Percentiles rank a stretch among this genome's conserved stretches.
These are phyloP conservation scores for Taurulus bubalis DNA, from an alignment of 2,113 vertebrate species.

Conservation along the genomic window DNA sequence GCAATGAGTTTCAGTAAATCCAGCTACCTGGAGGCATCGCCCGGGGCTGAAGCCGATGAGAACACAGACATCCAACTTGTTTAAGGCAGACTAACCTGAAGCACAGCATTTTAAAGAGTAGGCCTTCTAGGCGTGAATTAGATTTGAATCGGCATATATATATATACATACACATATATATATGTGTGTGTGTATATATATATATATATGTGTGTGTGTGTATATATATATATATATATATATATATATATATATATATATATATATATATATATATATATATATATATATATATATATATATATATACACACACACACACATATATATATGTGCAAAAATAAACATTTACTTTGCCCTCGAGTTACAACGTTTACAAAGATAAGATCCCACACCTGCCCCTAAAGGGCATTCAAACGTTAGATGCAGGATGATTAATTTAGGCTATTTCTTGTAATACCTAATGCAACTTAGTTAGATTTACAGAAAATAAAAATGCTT, in stretches of 20 bases:
- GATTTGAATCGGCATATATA: background rate
- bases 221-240: background rate
- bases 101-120: constrained; percentile 16
- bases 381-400: too few relatives aligned
- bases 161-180: too few relatives aligned
- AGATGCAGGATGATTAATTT: background rate
- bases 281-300: background rate
- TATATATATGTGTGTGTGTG: too few relatives aligned
- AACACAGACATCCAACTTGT: constrained; percentile 49
- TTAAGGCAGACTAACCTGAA: constrained; percentile 44
- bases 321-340: too few relatives aligned
- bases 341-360: background rate
- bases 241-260: background rate
- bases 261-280: too few relatives aligned
- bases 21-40: constrained; percentile 45
- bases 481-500: background rate
- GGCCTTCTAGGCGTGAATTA: background rate
- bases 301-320: too few relatives aligned
- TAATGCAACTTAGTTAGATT: background rate
- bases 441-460: background rate
- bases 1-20: constrained; percentile 35
- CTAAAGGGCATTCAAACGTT: background rate
- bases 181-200: too few relatives aligned
- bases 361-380: background rate
- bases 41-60: constrained; percentile 34